Conservation (phyloP, 2,797 vertebrate genomes). For the Mycteria americana region DNA sequence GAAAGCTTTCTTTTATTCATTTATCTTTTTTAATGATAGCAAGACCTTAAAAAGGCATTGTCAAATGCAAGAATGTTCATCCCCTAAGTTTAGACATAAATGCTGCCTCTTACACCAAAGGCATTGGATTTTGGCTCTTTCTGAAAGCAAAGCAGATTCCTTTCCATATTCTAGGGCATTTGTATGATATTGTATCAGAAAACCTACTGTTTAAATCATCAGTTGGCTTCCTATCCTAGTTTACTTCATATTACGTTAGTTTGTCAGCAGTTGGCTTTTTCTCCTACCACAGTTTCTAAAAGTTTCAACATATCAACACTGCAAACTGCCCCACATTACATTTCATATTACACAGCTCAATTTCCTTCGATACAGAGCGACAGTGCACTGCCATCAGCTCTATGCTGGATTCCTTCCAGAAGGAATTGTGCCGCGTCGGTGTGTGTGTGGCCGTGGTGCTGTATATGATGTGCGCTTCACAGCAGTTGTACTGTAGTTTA, state of each 20-base stretch:
- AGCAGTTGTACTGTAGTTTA: accelerated
- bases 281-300: neutral
- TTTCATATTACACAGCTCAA: accelerated
- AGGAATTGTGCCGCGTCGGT: accelerated
- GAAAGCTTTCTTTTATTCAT: neutral
- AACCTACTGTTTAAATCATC: neutral
- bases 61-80: neutral
- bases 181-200: neutral
- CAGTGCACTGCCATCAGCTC: accelerated
- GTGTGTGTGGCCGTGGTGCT: accelerated
- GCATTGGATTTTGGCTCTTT: neutral
- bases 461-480: accelerated
- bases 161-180: neutral
- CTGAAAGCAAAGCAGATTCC: neutral
- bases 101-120: neutral
- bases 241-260: neutral
- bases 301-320: accelerated
- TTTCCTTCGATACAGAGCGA: accelerated
- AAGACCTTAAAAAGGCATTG: neutral
- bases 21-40: neutral
- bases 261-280: neutral
- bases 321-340: accelerated
- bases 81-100: neutral
- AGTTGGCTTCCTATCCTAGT: neutral
- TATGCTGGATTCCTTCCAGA: neutral